Percentiles rank a stretch among this genome's conserved stretches.
phyloP scores from a whole-genome alignment of 2,888 invertebrate genomes.

The Drosophila suboccidentalis region DNA sequence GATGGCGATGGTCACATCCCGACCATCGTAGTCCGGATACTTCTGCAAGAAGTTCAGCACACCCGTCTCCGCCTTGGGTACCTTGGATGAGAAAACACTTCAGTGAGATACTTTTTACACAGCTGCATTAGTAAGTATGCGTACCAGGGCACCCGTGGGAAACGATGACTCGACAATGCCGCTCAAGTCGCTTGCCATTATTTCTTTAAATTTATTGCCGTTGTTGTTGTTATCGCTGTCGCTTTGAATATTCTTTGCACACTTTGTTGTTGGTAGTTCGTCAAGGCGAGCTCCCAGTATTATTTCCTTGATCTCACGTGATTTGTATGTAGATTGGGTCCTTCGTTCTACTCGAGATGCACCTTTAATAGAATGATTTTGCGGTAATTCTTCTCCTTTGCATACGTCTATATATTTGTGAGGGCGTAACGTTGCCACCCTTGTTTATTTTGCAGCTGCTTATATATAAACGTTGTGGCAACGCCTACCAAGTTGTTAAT shows the following conservation, averaged over 20 bases:
- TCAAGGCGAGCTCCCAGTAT: slow-evolving; percentile 30
- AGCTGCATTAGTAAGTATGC: slow-evolving; percentile 82
- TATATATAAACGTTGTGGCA: slow-evolving; percentile 10
- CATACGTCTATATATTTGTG: slow-evolving; percentile 50
- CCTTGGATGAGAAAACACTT: slow-evolving; percentile 27
- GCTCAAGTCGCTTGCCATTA: slow-evolving; percentile 73
- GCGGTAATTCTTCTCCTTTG: slow-evolving; percentile 53
- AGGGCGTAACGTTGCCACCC: slow-evolving; percentile 37
- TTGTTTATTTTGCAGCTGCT: slow-evolving; percentile 37
- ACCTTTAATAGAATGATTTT: slow-evolving; percentile 62
- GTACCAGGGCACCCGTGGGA: slow-evolving; percentile 94
- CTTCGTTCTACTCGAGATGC: slow-evolving; percentile 29
- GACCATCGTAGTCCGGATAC: slow-evolving; percentile 96
- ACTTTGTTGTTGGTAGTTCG: slow-evolving; percentile 30
- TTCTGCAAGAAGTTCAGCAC: slow-evolving; percentile 94
- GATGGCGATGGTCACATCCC: slow-evolving; percentile 96
- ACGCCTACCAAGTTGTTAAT: slow-evolving; percentile 4
- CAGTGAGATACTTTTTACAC: not conserved
- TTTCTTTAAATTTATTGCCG: slow-evolving; percentile 42
- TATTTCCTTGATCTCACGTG: slow-evolving; percentile 15
- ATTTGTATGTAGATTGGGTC: slow-evolving; percentile 23
- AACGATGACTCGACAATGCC: slow-evolving; percentile 88
- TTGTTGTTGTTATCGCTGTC: slow-evolving; percentile 25
- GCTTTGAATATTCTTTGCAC: slow-evolving; percentile 19
- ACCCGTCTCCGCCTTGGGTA: slow-evolving; percentile 97